phyloP scores from a whole-genome alignment of 92 coral and sea anemone genomes.

The Phymanthus crucifer region DNA sequence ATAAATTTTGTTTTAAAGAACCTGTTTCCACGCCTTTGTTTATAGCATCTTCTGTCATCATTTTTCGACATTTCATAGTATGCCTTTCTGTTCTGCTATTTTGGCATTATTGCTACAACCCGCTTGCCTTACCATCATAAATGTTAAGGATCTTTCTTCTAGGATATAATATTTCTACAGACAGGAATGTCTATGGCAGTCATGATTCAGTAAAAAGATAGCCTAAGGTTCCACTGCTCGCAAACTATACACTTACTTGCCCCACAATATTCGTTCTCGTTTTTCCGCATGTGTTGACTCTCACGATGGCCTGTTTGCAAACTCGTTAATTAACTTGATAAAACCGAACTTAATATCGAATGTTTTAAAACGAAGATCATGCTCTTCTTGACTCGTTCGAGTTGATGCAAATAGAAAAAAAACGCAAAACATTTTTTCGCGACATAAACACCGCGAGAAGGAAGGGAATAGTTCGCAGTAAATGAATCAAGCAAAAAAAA shows the following conservation, averaged over 20 bases:
- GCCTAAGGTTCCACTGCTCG: not conserved
- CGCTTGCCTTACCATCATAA: too few relatives aligned
- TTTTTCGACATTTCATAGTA: too few relatives aligned
- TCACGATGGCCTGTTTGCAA: constrained; percentile 8
- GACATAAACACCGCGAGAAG: not conserved
- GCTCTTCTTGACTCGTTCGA: not conserved
- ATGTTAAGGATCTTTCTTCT: too few relatives aligned
- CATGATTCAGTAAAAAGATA: not conserved
- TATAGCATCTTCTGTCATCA: too few relatives aligned
- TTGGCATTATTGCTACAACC: too few relatives aligned
- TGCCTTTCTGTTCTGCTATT: too few relatives aligned
- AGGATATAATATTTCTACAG: too few relatives aligned
- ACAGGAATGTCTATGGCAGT: not conserved
- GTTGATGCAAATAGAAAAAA: not conserved
- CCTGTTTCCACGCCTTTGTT: too few relatives aligned
- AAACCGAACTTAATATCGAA: not conserved
- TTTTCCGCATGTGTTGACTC: constrained; percentile 8
- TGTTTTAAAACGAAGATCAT: not conserved
- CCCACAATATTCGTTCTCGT: not conserved
- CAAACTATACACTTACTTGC: not conserved
- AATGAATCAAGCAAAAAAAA: too few relatives aligned
- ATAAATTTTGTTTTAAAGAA: too few relatives aligned
- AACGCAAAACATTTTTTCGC: not conserved
- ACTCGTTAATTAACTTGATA: not conserved
- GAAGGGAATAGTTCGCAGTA: not conserved